A percentile compares a stretch with the other conserved stretches of the same genome.
These are phyloP conservation scores for Tenthredo mesomela DNA, from an alignment of 2,888 invertebrate genomes.

Conservation along the genomic window DNA sequence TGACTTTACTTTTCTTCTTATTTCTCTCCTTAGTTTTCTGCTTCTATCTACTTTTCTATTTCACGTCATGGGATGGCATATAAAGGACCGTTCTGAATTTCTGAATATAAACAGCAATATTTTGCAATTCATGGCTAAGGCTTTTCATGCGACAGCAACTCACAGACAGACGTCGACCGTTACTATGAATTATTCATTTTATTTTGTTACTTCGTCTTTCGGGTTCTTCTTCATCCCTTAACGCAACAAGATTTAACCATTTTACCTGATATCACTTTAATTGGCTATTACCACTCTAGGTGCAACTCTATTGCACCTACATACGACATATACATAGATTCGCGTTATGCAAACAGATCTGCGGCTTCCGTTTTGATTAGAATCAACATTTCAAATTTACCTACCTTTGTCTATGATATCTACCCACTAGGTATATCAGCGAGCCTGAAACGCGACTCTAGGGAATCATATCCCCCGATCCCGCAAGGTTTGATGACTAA, in stretches of 20 bases:
- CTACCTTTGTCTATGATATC: neutral
- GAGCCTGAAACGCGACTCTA: conserved; percentile 5
- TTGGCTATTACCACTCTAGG: neutral
- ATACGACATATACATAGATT: neutral
- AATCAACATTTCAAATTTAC: conserved; percentile 27
- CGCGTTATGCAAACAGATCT: neutral
- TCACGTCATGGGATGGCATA: conserved; percentile 30
- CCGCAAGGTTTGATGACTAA: conserved; percentile 23
- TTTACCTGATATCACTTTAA: neutral
- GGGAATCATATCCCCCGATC: neutral
- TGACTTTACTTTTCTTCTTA: conserved; percentile 44
- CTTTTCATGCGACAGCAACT: conserved; percentile 25
- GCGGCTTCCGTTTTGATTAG: conserved; percentile 11
- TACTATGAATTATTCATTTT: conserved; percentile 47
- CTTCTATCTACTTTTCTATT: conserved; percentile 54
- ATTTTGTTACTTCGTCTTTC: conserved; percentile 26
- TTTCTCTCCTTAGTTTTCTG: conserved; percentile 52
- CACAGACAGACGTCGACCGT: conserved; percentile 40
- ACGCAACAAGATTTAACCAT: neutral
- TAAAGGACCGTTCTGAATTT: conserved; percentile 56
- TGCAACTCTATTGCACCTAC: neutral
- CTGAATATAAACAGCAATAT: conserved; percentile 64
- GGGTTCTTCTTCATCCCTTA: neutral
- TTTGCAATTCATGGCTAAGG: conserved; percentile 64
- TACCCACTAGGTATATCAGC: neutral